Conservation (phyloP, 2,888 invertebrate species). For the Cryptosula pallasiana region DNA sequence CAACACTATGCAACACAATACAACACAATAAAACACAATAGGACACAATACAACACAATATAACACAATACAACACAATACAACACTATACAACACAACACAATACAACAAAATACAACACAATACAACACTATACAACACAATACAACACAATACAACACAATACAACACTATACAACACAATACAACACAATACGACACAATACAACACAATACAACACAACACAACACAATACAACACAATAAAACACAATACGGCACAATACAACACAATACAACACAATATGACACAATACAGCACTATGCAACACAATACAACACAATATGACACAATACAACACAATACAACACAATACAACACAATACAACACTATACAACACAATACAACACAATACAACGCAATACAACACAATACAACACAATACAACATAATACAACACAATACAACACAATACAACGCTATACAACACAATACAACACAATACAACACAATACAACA, state of each 20-base stretch:
- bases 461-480: no score
- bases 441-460: no score
- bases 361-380: slow-evolving; percentile 17
- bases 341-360: slow-evolving; percentile 23
- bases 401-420: background rate
- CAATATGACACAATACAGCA: slow-evolving; percentile 19
- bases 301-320: background rate
- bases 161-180: background rate
- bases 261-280: slow-evolving; percentile 23
- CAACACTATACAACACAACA: no score
- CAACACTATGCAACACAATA: no score
- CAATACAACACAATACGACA: background rate
- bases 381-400: slow-evolving; percentile 1
- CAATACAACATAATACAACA: background rate
- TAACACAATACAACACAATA: no score
- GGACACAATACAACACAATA: no score
- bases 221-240: slow-evolving; percentile 20
- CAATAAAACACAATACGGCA: slow-evolving; percentile 21
- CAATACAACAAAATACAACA: no score
- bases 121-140: no score
- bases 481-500: no score
- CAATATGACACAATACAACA: slow-evolving; percentile 15
- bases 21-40: no score
- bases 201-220: slow-evolving; percentile 20
- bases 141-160: no score